Percentiles rank a stretch among this genome's conserved stretches.
phyloP scores from a whole-genome alignment of 2,888 invertebrate genomes.

The Erebia epiphron region DNA sequence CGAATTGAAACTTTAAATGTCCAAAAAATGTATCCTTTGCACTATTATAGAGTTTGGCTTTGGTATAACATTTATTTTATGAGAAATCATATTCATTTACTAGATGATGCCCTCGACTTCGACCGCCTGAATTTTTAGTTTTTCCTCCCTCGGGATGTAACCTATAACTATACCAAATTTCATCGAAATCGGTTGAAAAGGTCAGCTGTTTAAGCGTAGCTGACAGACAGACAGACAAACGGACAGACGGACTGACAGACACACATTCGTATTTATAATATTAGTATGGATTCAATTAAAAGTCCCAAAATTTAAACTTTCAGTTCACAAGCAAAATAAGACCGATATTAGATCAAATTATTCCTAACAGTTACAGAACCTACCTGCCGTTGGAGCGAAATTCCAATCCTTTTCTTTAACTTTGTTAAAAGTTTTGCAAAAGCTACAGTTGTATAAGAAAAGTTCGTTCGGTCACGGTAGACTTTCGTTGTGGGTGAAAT shows the following conservation, averaged over 20 bases:
- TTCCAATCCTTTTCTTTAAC: conserved; percentile 39
- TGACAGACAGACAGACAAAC: too few relatives aligned
- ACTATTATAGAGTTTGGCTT: background rate
- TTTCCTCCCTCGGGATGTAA: too few relatives aligned
- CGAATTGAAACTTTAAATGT: too few relatives aligned
- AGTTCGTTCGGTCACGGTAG: conserved; percentile 27
- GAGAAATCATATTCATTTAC: background rate
- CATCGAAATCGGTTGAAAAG: too few relatives aligned
- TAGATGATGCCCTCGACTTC: too few relatives aligned
- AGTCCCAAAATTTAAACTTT: background rate
- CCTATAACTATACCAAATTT: too few relatives aligned
- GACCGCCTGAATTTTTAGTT: too few relatives aligned
- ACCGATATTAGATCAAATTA: conserved; percentile 12
- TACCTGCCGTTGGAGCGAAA: conserved; percentile 28
- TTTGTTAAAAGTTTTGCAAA: conserved; percentile 32
- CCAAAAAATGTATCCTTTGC: background rate
- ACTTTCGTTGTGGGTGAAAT: conserved; percentile 36
- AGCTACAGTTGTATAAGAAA: conserved; percentile 19
- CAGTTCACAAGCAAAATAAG: conserved; percentile 5
- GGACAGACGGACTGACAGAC: too few relatives aligned
- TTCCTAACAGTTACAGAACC: background rate
- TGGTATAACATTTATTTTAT: too few relatives aligned
- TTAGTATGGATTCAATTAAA: background rate
- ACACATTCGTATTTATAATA: too few relatives aligned
- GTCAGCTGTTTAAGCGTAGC: too few relatives aligned